Evolutionary conservation across 53 echinoderm and acorn worm genomes (phyloP), one percentile per base, ranked within the genome.

Genomic region (Henricia sp.): DNA sequence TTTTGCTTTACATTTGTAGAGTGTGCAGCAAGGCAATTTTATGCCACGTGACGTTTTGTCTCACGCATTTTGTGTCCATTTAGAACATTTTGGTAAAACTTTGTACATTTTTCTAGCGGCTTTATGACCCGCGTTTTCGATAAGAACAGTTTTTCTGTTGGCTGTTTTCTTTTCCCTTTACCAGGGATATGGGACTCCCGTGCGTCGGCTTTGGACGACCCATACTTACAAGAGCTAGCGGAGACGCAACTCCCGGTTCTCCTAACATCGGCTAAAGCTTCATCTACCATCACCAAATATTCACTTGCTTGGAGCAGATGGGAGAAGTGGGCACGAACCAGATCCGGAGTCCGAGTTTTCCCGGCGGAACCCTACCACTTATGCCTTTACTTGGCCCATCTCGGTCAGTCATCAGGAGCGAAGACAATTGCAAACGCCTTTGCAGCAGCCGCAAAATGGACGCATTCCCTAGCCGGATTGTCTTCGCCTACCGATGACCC

Each of bases 401-500:
- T 60, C 62, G 4, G 29, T 3, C 3, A 4, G 6, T 60, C 32
- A 4, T 60, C 30, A 3, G 62, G 32, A 16, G 62, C 62, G 2
- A 28, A 60, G 62, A 27, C 62, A 6, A 32, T 32, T 8, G 62
- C 62, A 60, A 30, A 60, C 27, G 26, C 16, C 26, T 4, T 60
- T 30, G 4, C 62, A 5, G 62, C 62, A 60, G 28, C 62, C 5
- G 62, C 16, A 5, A 60, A 60, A 28, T 60, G 62, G 62, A 32
- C 16, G 26, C 62, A 60, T 28, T 6, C 5, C 32, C 16, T 60
- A 32, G 62, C 62, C 26, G 70, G 84, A 1, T 40, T 87, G 13
- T 16, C 48, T 24, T 77, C 77, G 19, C 87, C 77, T 13, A 75
- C 76, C 2, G 78, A 77, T 6, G 30, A 87, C 27, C 33, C 70